Percentiles rank a stretch among this genome's conserved stretches.
Evolutionary conservation across 2,888 invertebrate genomes (phyloP).

Genomic region (Chrysolina oricalcia): DNA sequence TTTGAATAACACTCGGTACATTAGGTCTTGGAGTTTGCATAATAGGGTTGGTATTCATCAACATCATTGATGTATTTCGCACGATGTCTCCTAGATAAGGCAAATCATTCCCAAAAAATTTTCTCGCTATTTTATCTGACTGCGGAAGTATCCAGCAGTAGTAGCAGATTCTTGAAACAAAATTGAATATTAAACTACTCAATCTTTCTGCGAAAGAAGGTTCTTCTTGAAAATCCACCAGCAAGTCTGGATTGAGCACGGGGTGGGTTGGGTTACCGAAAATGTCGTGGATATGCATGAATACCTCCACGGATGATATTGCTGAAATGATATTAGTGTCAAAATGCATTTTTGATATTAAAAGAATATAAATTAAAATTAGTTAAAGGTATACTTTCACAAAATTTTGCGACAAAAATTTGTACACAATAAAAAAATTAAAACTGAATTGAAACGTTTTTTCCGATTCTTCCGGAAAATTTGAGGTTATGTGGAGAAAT

Average conservation of each 20-base stretch:
- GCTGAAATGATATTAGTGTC: background rate
- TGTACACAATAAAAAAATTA: no score
- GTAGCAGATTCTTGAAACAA: constrained; percentile 32
- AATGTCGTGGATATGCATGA: constrained; percentile 30
- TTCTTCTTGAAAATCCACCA: constrained; percentile 21
- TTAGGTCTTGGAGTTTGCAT: constrained; percentile 47
- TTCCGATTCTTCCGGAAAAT: no score
- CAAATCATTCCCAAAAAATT: constrained; percentile 45
- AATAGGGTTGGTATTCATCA: constrained; percentile 54
- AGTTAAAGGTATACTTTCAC: no score
- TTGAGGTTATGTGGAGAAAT: no score
- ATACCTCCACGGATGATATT: constrained; percentile 37
- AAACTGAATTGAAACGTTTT: no score
- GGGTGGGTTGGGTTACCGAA: constrained; percentile 44
- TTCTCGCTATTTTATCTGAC: constrained; percentile 51
- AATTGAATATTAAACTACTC: constrained; percentile 25
- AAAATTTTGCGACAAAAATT: no score
- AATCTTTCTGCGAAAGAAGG: constrained; percentile 37
- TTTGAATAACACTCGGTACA: constrained; percentile 39
- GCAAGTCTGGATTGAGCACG: constrained; percentile 38
- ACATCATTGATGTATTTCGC: constrained; percentile 51
- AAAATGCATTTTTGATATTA: no score
- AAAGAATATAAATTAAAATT: no score
- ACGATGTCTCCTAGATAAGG: constrained; percentile 56
- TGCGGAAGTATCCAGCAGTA: constrained; percentile 46